A percentile compares a stretch with the other conserved stretches of the same genome.
These are phyloP conservation scores for Nyctereutes procyonoides DNA, from an alignment of 2,113 vertebrate species.

Conservation along the genomic window DNA sequence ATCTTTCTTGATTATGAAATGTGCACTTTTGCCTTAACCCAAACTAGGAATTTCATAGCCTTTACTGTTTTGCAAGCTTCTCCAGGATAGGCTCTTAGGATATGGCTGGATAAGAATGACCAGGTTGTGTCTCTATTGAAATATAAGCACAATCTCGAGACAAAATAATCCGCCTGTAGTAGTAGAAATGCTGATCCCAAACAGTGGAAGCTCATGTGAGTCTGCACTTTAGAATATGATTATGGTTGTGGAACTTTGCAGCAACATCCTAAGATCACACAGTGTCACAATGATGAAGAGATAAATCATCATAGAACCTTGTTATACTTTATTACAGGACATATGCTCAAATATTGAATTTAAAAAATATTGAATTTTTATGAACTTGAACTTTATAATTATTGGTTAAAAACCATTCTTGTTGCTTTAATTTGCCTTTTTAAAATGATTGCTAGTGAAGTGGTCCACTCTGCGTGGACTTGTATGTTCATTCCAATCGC, in stretches of 20 bases:
- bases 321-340: not conserved
- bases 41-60: not conserved
- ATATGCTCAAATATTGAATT: not conserved
- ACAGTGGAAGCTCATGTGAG: not conserved
- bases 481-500: not conserved
- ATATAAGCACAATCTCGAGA: not conserved
- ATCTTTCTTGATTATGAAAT: not conserved
- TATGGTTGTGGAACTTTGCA: not conserved
- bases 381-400: not conserved
- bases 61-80: not conserved
- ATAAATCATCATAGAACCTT: not conserved
- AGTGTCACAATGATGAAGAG: not conserved
- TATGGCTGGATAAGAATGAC: not conserved
- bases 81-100: too few relatives aligned
- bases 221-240: not conserved
- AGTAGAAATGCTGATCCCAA: not conserved
- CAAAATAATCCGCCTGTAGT: not conserved
- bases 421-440: not conserved
- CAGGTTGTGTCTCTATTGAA: not conserved
- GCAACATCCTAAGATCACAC: not conserved
- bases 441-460: not conserved
- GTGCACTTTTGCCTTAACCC: not conserved
- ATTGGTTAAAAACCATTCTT: not conserved
- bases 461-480: not conserved
- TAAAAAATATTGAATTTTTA: not conserved